phyloP scores from a whole-genome alignment of 2,888 invertebrate species.

The Dexiosoma caninum region DNA sequence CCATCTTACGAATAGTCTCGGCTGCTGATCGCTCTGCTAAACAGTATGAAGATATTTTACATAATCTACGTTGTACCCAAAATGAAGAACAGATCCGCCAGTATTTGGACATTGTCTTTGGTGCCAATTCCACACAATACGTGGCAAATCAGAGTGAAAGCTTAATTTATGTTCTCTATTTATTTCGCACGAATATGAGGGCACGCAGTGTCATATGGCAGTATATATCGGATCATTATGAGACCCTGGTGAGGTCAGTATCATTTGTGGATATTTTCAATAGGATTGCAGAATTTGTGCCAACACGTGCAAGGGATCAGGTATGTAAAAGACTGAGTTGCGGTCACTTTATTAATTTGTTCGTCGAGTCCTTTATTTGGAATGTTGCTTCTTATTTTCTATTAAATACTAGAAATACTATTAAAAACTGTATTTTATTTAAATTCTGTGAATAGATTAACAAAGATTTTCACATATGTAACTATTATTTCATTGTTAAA shows the following conservation, averaged over 20 bases:
- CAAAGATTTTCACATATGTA: no score
- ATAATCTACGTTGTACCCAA: slow-evolving; percentile 71
- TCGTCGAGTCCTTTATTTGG: no score
- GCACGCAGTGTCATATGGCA: slow-evolving; percentile 70
- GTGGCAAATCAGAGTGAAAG: slow-evolving; percentile 69
- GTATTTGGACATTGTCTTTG: slow-evolving; percentile 70
- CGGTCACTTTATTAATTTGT: no score
- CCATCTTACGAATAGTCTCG: slow-evolving; percentile 66
- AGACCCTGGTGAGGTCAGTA: slow-evolving; percentile 66
- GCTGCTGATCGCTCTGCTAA: slow-evolving; percentile 61
- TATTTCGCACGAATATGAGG: slow-evolving; percentile 69
- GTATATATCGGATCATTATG: slow-evolving; percentile 71
- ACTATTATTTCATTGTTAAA: no score
- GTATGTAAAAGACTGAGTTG: slow-evolving; percentile 67
- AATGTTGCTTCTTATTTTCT: no score
- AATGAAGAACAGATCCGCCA: slow-evolving; percentile 67
- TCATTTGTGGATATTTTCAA: slow-evolving; percentile 70
- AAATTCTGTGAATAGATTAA: no score
- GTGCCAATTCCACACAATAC: slow-evolving; percentile 69
- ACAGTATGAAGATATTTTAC: slow-evolving; percentile 71
- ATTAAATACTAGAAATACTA: no score
- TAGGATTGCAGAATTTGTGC: slow-evolving; percentile 69
- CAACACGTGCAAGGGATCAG: slow-evolving; percentile 62
- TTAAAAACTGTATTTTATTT: no score
- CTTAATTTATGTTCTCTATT: slow-evolving; percentile 70